Percentiles rank a stretch among this genome's conserved stretches.
phyloP scores from a whole-genome alignment of 1,140 invertebrate species.

The Drosophila elegans region DNA sequence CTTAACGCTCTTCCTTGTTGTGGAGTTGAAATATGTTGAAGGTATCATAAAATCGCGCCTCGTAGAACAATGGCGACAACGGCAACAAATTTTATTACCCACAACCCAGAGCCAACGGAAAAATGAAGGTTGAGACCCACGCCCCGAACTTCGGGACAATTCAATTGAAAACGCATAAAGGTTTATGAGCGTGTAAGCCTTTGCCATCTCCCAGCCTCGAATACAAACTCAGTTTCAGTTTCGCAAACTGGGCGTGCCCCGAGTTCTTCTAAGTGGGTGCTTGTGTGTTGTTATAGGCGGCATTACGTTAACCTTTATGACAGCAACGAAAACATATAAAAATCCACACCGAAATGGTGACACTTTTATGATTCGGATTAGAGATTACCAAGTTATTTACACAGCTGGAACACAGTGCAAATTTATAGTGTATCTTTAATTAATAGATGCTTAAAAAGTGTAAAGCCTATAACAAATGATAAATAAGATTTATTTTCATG shows the following conservation, averaged over 20 bases:
- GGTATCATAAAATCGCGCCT: conserved; percentile 57
- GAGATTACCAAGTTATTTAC: conserved; percentile 3
- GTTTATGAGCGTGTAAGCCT: conserved; percentile 65
- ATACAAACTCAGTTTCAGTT: conserved; percentile 1
- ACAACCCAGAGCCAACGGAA: conserved; percentile 1
- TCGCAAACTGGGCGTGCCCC: background rate
- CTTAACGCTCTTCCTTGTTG: background rate
- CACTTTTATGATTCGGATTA: conserved; percentile 8
- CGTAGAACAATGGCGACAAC: conserved; percentile 60
- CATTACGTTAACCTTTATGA: conserved; percentile 62
- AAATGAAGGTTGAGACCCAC: conserved; percentile 14
- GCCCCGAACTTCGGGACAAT: conserved; percentile 45
- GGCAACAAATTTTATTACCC: conserved; percentile 62
- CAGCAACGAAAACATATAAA: conserved; percentile 26
- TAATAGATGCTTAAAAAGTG: background rate
- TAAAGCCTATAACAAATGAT: too few species aligned
- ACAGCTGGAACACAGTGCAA: background rate
- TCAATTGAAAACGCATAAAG: conserved; percentile 67
- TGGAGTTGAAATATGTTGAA: conserved; percentile 31
- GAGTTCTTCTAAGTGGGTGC: conserved; percentile 34
- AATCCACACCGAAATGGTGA: conserved; percentile 4
- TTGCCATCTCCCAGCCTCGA: conserved; percentile 18
- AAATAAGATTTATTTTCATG: too few species aligned
- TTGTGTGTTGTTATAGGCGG: conserved; percentile 54
- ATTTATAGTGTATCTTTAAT: background rate